Conservation (phyloP, 2,888 invertebrate species). For the Tanypteryx hageni region DNA sequence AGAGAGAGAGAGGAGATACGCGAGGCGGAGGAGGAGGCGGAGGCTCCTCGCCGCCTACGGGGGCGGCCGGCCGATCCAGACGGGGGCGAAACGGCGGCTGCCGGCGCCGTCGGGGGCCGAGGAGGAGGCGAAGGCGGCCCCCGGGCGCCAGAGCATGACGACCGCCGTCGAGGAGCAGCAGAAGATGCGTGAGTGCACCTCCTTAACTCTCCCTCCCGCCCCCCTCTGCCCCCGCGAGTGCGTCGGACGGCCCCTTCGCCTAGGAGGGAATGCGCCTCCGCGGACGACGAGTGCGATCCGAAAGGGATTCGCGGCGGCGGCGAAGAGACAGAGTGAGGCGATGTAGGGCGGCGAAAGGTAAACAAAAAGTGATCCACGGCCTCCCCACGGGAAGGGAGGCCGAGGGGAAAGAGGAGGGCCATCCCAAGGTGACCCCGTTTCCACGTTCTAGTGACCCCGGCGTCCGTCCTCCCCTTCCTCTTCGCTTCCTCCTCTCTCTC, state of each 20-base stretch:
- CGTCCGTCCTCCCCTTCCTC: background rate
- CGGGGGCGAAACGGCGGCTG: conserved; percentile 57
- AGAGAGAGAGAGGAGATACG: background rate
- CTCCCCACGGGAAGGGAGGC: background rate
- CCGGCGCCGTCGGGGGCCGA: conserved; percentile 60
- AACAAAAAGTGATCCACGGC: conserved; percentile 21
- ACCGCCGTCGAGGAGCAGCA: conserved; percentile 55
- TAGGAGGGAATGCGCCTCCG: background rate
- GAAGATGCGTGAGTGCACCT: conserved; percentile 49
- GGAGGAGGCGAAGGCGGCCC: conserved; percentile 52
- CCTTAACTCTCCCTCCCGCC: background rate
- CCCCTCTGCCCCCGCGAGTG: background rate
- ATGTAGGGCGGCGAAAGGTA: background rate
- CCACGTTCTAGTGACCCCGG: conserved; percentile 53
- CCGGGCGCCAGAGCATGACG: conserved; percentile 34
- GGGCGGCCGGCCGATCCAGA: conserved; percentile 55
- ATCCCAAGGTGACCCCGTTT: conserved; percentile 54
- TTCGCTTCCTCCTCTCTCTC: background rate
- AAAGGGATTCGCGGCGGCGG: background rate
- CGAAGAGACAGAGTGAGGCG: background rate
- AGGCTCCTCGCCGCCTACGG: conserved; percentile 48
- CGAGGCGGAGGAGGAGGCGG: conserved; percentile 31
- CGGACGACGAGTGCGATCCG: background rate
- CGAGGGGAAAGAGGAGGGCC: background rate
- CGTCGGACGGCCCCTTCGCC: background rate